A percentile compares a stretch with the other conserved stretches of the same genome.
Conservation (phyloP, 2,113 vertebrate genomes). For the Genyomyrus donnyi region DNA sequence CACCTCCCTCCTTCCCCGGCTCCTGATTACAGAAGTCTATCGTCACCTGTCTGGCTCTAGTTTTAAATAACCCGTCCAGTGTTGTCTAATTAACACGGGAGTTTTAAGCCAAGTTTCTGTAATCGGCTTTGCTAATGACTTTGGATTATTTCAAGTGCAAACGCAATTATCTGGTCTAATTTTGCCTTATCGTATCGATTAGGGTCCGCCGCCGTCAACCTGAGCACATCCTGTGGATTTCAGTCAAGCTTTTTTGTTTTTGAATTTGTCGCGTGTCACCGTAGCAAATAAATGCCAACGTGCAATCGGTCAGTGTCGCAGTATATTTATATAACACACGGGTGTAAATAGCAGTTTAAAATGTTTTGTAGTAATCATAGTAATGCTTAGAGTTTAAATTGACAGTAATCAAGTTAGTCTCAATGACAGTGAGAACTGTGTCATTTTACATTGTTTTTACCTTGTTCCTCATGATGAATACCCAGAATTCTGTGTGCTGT, state of each 20-base stretch:
- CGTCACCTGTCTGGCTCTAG: constrained; percentile 10
- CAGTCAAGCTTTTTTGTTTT: constrained; percentile 24
- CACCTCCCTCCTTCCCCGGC: background rate
- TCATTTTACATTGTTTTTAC: background rate
- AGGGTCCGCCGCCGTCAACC: constrained; percentile 26
- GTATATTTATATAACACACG: background rate
- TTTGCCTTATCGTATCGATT: constrained; percentile 39
- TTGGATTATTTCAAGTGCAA: constrained; percentile 42
- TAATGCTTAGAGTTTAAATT: background rate
- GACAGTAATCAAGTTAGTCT: background rate
- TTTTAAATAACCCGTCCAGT: constrained; percentile 27
- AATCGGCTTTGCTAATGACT: constrained; percentile 42
- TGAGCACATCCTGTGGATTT: constrained; percentile 26
- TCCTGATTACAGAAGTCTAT: constrained; percentile 10
- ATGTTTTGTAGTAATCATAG: background rate
- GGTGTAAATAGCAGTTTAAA: background rate
- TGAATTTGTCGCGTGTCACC: background rate
- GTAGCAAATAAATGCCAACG: constrained; percentile 18
- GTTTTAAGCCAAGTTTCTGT: constrained; percentile 34
- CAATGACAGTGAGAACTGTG: background rate
- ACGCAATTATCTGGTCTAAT: constrained; percentile 39
- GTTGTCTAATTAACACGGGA: constrained; percentile 33
- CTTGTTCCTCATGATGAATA: background rate
- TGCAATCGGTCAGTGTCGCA: constrained; percentile 9
- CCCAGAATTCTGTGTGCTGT: background rate